Evolutionary conservation across 2,888 invertebrate species (phyloP).

Genomic region (Meta bourneti): DNA sequence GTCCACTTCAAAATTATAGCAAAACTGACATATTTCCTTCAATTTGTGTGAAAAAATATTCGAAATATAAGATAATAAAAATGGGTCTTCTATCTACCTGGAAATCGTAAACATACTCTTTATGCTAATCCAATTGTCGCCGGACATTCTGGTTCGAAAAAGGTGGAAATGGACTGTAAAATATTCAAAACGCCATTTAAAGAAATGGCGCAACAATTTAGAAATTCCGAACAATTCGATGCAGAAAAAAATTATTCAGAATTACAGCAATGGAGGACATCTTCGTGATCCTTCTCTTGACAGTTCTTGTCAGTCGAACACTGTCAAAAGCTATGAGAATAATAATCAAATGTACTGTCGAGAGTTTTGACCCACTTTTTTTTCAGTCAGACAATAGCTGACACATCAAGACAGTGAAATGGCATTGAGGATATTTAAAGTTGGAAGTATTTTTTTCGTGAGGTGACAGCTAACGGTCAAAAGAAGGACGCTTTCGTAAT

Average conservation of each 20-base stretch:
- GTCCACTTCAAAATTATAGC: too few relatives aligned
- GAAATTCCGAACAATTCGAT: constrained; percentile 6
- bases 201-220: not conserved
- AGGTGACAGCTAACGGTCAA: constrained; percentile 16
- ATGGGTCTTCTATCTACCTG: not conserved
- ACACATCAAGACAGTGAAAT: constrained; percentile 41
- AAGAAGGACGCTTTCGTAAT: constrained; percentile 32
- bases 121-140: not conserved
- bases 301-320: constrained; percentile 18
- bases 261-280: constrained; percentile 7
- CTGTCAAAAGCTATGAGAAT: not conserved
- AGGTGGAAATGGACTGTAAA: not conserved
- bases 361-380: constrained; percentile 42
- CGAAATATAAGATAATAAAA: not conserved
- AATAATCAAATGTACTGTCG: not conserved
- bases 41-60: not conserved
- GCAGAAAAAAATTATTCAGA: constrained; percentile 14
- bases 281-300: constrained; percentile 32
- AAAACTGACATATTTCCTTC: too few relatives aligned
- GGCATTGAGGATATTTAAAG: constrained; percentile 50
- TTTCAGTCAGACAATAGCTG: constrained; percentile 19
- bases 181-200: not conserved
- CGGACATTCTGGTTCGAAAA: not conserved
- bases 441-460: not conserved
- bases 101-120: not conserved